Conservation (phyloP, 2,797 vertebrate species). For the Gambelia wislizenii region DNA sequence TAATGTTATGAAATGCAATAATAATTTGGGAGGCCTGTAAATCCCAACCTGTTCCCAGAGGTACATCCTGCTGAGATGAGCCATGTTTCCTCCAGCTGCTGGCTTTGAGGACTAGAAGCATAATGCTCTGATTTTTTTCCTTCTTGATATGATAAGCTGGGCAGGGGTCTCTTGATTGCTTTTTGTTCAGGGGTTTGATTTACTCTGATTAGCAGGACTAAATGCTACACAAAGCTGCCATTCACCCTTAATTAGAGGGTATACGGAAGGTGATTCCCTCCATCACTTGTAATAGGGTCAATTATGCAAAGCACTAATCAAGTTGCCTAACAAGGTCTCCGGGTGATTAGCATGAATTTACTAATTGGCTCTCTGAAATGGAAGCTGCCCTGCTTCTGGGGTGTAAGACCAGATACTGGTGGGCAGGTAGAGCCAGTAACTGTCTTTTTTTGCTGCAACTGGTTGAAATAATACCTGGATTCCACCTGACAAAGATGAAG, state of each 20-base stretch:
- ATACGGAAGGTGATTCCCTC: neutral
- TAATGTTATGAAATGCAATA: neutral
- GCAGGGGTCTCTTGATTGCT: neutral
- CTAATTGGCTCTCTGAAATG: conserved; percentile 34
- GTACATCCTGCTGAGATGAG: neutral
- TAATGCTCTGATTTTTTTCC: neutral
- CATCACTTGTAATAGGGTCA: conserved; percentile 32
- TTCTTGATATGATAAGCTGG: neutral
- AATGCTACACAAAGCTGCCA: conserved; percentile 17
- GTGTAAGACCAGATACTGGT: no score
- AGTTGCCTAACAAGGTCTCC: conserved; percentile 29
- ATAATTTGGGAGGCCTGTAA: neutral
- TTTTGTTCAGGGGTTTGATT: conserved; percentile 17
- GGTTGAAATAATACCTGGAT: neutral
- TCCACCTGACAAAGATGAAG: neutral
- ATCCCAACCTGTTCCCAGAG: neutral
- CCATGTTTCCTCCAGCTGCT: neutral
- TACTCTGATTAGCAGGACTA: conserved; percentile 3
- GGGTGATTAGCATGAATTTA: conserved; percentile 18
- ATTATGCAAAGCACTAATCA: conserved; percentile 47
- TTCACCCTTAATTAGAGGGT: conserved; percentile 30
- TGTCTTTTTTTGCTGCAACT: neutral
- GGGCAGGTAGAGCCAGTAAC: neutral
- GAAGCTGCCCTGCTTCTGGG: neutral
- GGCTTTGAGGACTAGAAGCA: neutral